Evolutionary conservation across 2,888 invertebrate species (phyloP).

Genomic region (Dione juno): DNA sequence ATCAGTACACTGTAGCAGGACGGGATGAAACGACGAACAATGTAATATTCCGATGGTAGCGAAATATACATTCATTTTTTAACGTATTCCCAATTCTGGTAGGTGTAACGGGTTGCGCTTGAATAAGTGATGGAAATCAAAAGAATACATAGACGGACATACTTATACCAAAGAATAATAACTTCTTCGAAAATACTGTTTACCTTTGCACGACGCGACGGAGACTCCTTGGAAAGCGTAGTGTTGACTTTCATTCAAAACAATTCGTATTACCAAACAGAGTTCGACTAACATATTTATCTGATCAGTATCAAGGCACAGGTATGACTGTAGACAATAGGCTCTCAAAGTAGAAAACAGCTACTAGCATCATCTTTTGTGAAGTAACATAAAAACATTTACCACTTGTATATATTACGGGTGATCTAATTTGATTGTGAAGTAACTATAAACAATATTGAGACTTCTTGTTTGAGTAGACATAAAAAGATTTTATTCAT

Average conservation of each 20-base stretch:
- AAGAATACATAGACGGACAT: constrained; percentile 10
- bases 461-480: constrained; percentile 1
- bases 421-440: constrained; percentile 26
- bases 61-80: constrained; percentile 32
- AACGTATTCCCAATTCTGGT: constrained; percentile 13
- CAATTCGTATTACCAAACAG: constrained; percentile 56
- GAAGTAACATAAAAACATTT: constrained; percentile 10
- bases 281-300: constrained; percentile 50
- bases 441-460: constrained; percentile 14
- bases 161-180: constrained; percentile 23
- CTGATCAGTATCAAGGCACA: constrained; percentile 11
- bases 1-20: constrained; percentile 34
- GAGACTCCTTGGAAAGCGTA: constrained; percentile 47
- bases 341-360: background rate
- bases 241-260: constrained; percentile 52
- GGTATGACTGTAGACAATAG: constrained; percentile 6
- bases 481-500: background rate
- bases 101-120: constrained; percentile 12
- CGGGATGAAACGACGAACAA: constrained; percentile 26
- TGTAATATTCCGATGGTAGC: constrained; percentile 25
- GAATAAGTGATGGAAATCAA: constrained; percentile 30
- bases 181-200: constrained; percentile 50
- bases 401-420: background rate
- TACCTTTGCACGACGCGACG: constrained; percentile 52
- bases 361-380: background rate